These are phyloP conservation scores for Paedocypris micromegethes DNA, from an alignment of 2,797 vertebrate species.

Conservation along the genomic window DNA sequence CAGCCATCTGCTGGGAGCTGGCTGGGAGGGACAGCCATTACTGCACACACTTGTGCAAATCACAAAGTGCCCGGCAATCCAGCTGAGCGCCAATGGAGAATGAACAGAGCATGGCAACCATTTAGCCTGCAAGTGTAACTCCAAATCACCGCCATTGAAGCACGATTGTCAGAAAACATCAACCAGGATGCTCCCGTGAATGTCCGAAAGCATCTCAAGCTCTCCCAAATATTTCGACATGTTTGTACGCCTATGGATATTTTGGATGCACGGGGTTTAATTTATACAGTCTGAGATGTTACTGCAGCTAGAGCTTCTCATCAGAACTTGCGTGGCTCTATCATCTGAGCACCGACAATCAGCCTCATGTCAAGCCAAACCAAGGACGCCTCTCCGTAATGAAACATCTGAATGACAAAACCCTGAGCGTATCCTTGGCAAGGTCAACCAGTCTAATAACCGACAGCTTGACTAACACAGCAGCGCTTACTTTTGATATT, in stretches of 20 bases:
- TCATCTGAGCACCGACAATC: conserved; percentile 52
- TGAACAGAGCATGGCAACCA: conserved; percentile 26
- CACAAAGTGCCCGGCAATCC: conserved; percentile 52
- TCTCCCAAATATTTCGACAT: neutral
- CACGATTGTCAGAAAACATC: conserved; percentile 6
- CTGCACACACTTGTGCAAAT: conserved; percentile 52
- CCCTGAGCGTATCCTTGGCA: conserved; percentile 32
- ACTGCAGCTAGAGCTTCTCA: conserved; percentile 32
- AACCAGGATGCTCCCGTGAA: neutral
- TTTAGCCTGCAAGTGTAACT: conserved; percentile 19
- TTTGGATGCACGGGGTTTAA: no score
- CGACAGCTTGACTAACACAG: neutral
- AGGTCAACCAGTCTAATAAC: conserved; percentile 31
- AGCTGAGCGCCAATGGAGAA: conserved; percentile 47
- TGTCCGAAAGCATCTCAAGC: neutral
- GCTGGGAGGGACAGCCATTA: conserved; percentile 51
- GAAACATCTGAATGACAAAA: conserved; percentile 58
- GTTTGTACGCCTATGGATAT: no score
- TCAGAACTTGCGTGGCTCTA: conserved; percentile 50
- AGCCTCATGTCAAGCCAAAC: conserved; percentile 52
- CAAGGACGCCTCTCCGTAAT: conserved; percentile 45
- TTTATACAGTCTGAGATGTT: conserved; percentile 29
- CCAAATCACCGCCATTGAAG: conserved; percentile 9
- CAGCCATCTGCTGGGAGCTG: conserved; percentile 48
- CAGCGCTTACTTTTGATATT: neutral